Base-by-base conservation (phyloP, 2,113 vertebrate genomes). In the Oncorhynchus keta region DNA sequence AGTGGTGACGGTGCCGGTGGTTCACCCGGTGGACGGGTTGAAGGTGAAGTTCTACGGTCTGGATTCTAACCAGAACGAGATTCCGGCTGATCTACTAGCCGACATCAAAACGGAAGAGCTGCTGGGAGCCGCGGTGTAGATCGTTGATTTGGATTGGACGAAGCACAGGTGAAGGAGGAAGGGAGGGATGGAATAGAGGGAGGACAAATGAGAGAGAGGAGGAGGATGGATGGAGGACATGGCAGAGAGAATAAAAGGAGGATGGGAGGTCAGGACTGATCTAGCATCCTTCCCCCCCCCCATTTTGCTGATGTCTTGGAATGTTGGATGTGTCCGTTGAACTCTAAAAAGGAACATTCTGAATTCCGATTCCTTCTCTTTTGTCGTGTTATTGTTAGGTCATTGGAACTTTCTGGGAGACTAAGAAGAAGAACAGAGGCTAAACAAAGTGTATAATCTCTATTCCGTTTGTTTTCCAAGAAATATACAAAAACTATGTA, bases 61-160 rank as follows among this genome's bases (percentile, higher is more conserved):
- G 84, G 97, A 99, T 94, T 98, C 98, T 83, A 99, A 99, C 90
- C 98, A 99, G 94, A 99, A 99, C 6, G 95, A 99, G 92, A 99
- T 99, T 16, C 2, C n/a, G 1, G 7, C n/a, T 0, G 59, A 20
- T 22, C 18, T 22, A 2, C 16, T 22, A 5, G 18, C n/a, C 20
- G n/a, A 24, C 88, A 93, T 97, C 3, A 98, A 98, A 86, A 92
- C 96, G 0, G 96, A 98, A 30, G 94, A 96, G 88, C 93, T 97
- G 90, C 85, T 98, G 83, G 97, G 96, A 0, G 96, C 97, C 1
- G 95, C 97, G 0, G 97, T 99, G 88, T 98, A 94, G 78, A 35
- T 24, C 0, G 30, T n/a, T 35, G 76, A 69, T 12, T 49, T 72
- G 22, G 57, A 12, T 66, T n/a, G 76, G 70, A 48, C 12, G 28